Evolutionary conservation across 64 coral and sea anemone species (phyloP), one percentile per base, ranked within the genome.

Genomic region (Montipora sp.): DNA sequence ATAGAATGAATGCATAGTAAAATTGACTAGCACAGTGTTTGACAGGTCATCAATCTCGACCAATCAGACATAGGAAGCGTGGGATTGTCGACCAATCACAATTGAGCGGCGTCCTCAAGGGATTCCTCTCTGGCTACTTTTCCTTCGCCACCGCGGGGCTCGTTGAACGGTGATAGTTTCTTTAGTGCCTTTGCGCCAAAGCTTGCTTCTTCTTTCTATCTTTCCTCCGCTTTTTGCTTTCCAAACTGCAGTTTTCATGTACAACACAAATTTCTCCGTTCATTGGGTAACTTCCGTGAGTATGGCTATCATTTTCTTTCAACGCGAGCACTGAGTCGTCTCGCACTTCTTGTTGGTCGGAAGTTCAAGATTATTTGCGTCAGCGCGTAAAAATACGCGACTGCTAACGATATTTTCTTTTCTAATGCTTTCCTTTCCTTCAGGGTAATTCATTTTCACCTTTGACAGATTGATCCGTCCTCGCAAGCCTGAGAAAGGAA

Each of bases 121-220:
- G 5, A 68, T 71, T 85, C 47, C 16, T 85, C 82, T 85, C 50
- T 85, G 6, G 45, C 65, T 51, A 70, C 46, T 72, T 22, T 61
- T 78, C 47, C 45, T 85, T 72, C 46, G 82, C 82, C 82, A 85
- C 44, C 65, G 63, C 65, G 49, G n/a, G 82, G 82, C 65, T 85
- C 65, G 82, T 69, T 84, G 65, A 60, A 71, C 19, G 82, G 82
- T 85, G 82, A 8, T 72, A 70, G 65, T 85, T 70, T 50, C 71
- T 71, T 85, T 85, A 85, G 82, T 85, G 82, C 82, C 71, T 85
- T 46, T 48, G 82, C 82, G 82, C 63, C 63, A 85, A 85, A 65
- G 82, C 82, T 72, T 85, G 82, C 82, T 85, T 85, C 82, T 85
- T 3, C 65, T 85, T 66, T 85, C 82, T 85, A 47, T 48, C 65